Evolutionary conservation across 2,113 vertebrate genomes (phyloP).

Genomic region (Gnathonemus echidnorhynchus): DNA sequence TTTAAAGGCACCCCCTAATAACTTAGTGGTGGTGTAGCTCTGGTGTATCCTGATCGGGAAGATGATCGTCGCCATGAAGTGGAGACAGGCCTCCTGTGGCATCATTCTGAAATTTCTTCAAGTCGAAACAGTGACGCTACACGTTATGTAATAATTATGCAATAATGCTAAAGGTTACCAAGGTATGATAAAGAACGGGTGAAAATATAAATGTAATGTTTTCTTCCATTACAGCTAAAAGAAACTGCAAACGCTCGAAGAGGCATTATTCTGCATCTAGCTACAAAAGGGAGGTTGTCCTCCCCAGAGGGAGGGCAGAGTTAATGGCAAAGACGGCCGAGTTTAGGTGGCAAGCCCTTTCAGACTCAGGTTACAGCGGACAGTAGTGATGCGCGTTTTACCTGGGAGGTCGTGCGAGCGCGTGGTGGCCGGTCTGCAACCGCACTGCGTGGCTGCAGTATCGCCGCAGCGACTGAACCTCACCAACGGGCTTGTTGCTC

Average conservation of each 20-base stretch:
- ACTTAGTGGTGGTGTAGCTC: not conserved
- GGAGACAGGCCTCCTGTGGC: not conserved
- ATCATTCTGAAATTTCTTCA: not conserved
- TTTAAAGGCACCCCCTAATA: not conserved
- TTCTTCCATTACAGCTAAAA: not conserved
- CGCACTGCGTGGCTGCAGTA: not conserved
- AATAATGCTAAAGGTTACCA: not conserved
- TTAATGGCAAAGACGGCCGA: not conserved
- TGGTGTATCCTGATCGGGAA: not conserved
- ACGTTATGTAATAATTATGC: not conserved
- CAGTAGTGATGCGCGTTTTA: not conserved
- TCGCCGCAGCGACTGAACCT: constrained; percentile 21
- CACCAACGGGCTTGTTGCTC: constrained; percentile 47
- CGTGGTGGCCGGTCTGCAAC: constrained; percentile 9
- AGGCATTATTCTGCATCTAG: not conserved
- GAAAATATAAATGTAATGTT: not conserved
- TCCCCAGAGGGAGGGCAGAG: not conserved
- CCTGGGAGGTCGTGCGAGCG: constrained; percentile 19
- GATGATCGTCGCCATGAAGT: not conserved
- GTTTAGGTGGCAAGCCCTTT: not conserved
- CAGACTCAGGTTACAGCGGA: not conserved
- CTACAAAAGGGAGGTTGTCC: not conserved
- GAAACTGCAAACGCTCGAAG: not conserved
- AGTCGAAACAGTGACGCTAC: not conserved
- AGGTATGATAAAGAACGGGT: not conserved